phyloP scores from a whole-genome alignment of 30 jellyfish, hydroid and myxozoan genomes.

The Cassiopea xamachana region DNA sequence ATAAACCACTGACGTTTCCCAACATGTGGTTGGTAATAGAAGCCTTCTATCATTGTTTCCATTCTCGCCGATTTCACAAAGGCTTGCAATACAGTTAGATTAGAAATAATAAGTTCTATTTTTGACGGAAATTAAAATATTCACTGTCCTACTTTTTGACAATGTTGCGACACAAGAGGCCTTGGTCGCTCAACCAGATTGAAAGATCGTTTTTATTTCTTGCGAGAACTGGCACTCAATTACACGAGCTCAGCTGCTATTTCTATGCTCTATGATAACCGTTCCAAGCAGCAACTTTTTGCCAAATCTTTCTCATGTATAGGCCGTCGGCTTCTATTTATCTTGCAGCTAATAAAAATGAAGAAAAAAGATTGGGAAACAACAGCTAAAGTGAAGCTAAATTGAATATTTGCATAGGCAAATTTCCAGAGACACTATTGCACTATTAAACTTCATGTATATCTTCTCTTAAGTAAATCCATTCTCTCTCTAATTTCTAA shows the following conservation, averaged over 20 bases:
- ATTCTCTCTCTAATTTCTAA: too few relatives aligned
- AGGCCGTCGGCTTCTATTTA: too few relatives aligned
- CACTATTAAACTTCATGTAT: too few relatives aligned
- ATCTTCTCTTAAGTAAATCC: too few relatives aligned
- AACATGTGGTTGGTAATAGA: constrained; percentile 48
- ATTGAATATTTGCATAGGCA: too few relatives aligned
- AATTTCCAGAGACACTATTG: too few relatives aligned
- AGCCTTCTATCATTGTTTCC: constrained; percentile 21
- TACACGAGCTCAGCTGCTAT: background rate
- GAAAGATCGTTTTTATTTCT: background rate
- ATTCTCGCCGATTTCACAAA: constrained; percentile 26
- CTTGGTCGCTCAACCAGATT: background rate
- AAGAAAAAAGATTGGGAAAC: too few relatives aligned
- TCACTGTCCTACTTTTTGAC: background rate
- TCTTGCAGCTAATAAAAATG: too few relatives aligned
- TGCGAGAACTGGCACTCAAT: background rate
- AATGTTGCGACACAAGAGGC: constrained; percentile 23
- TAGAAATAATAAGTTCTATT: constrained; percentile 18
- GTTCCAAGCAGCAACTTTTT: too few relatives aligned
- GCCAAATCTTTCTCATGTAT: too few relatives aligned
- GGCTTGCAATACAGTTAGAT: constrained; percentile 38
- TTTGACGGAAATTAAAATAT: constrained; percentile 53
- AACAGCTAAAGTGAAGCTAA: too few relatives aligned
- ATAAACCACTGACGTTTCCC: constrained; percentile 25
- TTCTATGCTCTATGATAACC: too few relatives aligned